Evolutionary conservation across 2,797 vertebrate genomes (phyloP).

Genomic region (Sebastes diaconus): DNA sequence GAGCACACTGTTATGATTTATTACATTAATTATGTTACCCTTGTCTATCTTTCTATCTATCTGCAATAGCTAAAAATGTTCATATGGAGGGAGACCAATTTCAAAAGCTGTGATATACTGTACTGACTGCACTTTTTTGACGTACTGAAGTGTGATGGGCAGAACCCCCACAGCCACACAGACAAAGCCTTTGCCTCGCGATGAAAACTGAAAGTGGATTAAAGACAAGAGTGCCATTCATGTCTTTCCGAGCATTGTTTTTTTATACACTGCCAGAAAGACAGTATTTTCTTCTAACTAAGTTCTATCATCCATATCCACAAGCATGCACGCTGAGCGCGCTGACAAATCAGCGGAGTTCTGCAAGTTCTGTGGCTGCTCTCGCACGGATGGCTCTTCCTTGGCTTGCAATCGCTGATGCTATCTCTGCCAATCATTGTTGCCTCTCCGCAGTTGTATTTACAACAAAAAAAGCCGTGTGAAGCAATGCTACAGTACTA

Average conservation of each 20-base stretch:
- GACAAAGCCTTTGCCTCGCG: constrained; percentile 15
- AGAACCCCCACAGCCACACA: constrained; percentile 17
- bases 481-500: constrained; percentile 10
- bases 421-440: constrained; percentile 56
- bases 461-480: neutral
- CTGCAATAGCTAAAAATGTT: neutral
- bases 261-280: constrained; percentile 5
- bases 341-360: constrained; percentile 43
- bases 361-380: constrained; percentile 37
- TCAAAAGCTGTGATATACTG: constrained; percentile 7
- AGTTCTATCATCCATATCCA: constrained; percentile 43
- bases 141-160: constrained; percentile 8
- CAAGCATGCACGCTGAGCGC: constrained; percentile 11
- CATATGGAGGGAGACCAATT: neutral
- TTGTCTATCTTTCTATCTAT: neutral
- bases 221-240: constrained; percentile 35
- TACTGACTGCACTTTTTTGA: constrained; percentile 15
- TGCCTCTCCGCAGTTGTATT: constrained; percentile 19
- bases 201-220: constrained; percentile 49
- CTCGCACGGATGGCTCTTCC: constrained; percentile 40
- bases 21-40: constrained; percentile 5
- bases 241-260: constrained; percentile 29
- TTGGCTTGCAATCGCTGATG: constrained; percentile 42
- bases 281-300: constrained; percentile 18
- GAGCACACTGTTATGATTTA: neutral